These are phyloP conservation scores for Adrianichthys oophorus DNA, from an alignment of 2,797 vertebrate genomes.

Conservation along the genomic window DNA sequence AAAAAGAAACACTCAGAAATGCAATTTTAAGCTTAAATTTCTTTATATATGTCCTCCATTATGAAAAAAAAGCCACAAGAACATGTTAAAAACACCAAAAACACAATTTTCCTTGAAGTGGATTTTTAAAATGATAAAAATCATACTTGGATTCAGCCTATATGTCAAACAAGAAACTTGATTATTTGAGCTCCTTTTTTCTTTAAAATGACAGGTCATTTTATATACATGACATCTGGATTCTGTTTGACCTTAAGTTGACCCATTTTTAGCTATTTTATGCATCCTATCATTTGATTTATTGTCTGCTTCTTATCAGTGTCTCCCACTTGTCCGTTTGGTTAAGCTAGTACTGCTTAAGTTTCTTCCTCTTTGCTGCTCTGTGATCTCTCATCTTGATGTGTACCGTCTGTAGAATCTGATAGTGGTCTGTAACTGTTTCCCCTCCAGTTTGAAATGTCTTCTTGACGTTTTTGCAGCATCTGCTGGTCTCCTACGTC, in stretches of 20 bases:
- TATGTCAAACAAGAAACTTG: neutral
- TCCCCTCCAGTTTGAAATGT: neutral
- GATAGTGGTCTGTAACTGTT: neutral
- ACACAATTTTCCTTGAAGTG: too few species aligned
- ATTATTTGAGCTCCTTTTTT: constrained; percentile 1
- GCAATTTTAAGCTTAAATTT: too few species aligned
- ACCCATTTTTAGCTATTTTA: constrained; percentile 16
- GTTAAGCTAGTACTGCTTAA: constrained; percentile 13
- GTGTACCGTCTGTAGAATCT: neutral
- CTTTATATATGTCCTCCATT: too few species aligned
- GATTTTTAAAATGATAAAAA: neutral
- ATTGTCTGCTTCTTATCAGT: constrained; percentile 56
- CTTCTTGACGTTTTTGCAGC: constrained; percentile 63
- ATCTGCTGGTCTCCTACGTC: constrained; percentile 76
- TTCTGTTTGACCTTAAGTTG: constrained; percentile 37
- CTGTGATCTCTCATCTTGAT: constrained; percentile 8
- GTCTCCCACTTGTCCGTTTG: constrained; percentile 48
- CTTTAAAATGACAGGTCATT: constrained; percentile 21
- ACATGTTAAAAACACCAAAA: too few species aligned
- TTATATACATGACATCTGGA: constrained; percentile 31
- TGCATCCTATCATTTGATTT: constrained; percentile 47
- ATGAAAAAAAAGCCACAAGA: too few species aligned
- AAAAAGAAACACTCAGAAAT: too few species aligned
- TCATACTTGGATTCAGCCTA: neutral
- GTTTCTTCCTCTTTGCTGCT: constrained; percentile 9